phyloP scores from a whole-genome alignment of 2,888 invertebrate species.

The Lottia scabra region DNA sequence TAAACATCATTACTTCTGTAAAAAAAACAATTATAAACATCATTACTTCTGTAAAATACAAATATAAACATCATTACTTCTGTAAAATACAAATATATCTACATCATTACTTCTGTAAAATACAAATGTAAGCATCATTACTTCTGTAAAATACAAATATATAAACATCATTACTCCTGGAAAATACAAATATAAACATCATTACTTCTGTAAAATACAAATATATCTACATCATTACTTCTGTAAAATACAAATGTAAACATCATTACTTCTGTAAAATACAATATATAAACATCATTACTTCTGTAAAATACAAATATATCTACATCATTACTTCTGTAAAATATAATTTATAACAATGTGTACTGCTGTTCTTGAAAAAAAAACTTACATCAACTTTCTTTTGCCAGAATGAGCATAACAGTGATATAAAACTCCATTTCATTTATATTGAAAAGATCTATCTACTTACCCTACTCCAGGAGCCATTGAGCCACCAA shows the following conservation, averaged over 20 bases:
- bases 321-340: slow-evolving; percentile 77
- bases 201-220: slow-evolving; percentile 78
- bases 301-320: slow-evolving; percentile 82
- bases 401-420: too few species aligned
- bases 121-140: too few species aligned
- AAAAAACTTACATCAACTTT: too few species aligned
- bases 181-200: slow-evolving; percentile 20
- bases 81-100: slow-evolving; percentile 76
- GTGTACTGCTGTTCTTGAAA: slow-evolving; percentile 71
- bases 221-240: slow-evolving; percentile 87
- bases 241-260: slow-evolving; percentile 46
- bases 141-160: slow-evolving; percentile 82
- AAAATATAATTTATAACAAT: too few species aligned
- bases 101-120: too few species aligned
- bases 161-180: slow-evolving; percentile 84
- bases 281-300: slow-evolving; percentile 75
- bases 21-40: slow-evolving; percentile 91
- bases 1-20: slow-evolving; percentile 67
- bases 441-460: too few species aligned
- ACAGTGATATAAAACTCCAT: too few species aligned
- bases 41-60: slow-evolving; percentile 74
- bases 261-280: too few species aligned
- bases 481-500: slow-evolving; percentile 70
- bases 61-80: slow-evolving; percentile 56
- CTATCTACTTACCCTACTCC: slow-evolving; percentile 52